Base-by-base conservation (phyloP, 2,113 vertebrate genomes). In the Passer domesticus region DNA sequence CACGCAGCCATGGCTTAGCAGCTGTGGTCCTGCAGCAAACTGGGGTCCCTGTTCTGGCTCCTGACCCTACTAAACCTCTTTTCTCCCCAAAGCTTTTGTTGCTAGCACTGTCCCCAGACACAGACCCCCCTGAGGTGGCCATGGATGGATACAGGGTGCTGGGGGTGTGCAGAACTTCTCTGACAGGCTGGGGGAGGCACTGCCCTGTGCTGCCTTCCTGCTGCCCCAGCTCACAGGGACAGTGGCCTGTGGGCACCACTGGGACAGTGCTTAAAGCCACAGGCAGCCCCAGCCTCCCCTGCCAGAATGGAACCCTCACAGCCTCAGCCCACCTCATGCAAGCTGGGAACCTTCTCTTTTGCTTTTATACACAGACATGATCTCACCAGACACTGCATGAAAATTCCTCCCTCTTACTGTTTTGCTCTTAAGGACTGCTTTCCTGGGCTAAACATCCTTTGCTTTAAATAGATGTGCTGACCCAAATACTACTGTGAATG, bases 381-480 rank as follows among this genome's bases (percentile, higher is more conserved):
- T 59, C 39, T 75, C 8, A 9, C 41, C 24, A 74, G 44, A 28
- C 10, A 4, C 46, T 70, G 82, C 66, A 77, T 73, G 64, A 93
- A 86, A 67, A 81, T 63, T n/a, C 83, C 72, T 83, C 47, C 27
- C 15, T 64, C 55, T 72, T 55, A 17, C 35, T 47, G 35, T 63
- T 85, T 75, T 87, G 37, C 13, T 90, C 37, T 69, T 66, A 28
- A 56, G 33, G 30, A 33, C 18, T 66, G 55, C 39, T 69, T 67
- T 92, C 63, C 50, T 7, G 4, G 33, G 23, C 58, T 76, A 87
- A 93, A 35, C 14, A 62, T 67, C 25, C n/a, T 73, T 55, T 49
- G 53, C 49, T 93, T 96, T 94, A 93, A 93, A 92, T 80, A 96
- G 85, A 62, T 25, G 11, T 67, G 27, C 25, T 92, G 94, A 95